phyloP scores from a whole-genome alignment of 2,113 vertebrate genomes.

The Chlorodrepanis virens region DNA sequence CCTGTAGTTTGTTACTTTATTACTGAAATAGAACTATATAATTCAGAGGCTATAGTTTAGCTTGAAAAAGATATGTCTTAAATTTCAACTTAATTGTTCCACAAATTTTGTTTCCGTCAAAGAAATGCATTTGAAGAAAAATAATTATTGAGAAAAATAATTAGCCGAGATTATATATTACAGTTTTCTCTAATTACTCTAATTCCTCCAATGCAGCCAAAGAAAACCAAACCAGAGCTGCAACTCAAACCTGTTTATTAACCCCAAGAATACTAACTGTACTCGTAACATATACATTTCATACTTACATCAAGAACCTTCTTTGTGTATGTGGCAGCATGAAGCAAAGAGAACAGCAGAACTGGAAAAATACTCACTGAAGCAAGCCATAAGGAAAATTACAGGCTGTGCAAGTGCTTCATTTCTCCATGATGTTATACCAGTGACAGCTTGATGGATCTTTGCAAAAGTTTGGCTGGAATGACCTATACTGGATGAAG shows the following conservation, averaged over 20 bases:
- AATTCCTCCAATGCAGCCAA: not conserved
- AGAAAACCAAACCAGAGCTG: not conserved
- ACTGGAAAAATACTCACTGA: conserved; percentile 99
- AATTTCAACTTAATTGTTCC: not conserved
- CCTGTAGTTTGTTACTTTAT: not conserved
- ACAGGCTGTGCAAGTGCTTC: not conserved
- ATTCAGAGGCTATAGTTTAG: not conserved
- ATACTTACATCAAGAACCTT: conserved; percentile 96
- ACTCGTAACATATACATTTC: not conserved
- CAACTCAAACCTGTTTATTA: not conserved
- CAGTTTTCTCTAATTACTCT: not conserved
- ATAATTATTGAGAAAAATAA: not conserved
- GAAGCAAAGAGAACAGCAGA: conserved; percentile 96
- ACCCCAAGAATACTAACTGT: not conserved
- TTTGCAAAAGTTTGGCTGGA: not conserved
- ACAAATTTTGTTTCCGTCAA: not conserved
- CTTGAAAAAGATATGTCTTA: not conserved
- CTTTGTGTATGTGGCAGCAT: conserved; percentile 94
- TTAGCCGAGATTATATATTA: not conserved
- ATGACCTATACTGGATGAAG: not conserved
- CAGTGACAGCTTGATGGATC: not conserved
- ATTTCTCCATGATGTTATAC: not conserved
- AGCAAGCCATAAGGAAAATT: conserved; percentile 77
- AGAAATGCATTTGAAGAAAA: not conserved
- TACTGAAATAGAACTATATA: not conserved